Base-by-base conservation (phyloP, 2,797 vertebrate species). In the Alcedo atthis region DNA sequence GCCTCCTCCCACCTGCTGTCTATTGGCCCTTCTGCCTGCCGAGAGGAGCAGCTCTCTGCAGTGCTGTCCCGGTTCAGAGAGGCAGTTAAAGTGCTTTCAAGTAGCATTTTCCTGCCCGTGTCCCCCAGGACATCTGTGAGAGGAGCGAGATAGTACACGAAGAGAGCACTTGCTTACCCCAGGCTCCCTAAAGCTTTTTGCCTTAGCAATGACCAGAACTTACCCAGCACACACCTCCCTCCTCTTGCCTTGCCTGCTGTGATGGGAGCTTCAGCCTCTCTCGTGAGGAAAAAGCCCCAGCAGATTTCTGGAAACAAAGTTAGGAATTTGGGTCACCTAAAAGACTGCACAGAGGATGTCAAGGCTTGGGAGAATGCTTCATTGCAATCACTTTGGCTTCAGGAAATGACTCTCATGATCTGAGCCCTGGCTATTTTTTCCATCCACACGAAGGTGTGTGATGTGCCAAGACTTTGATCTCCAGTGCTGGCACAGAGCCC, bases 251-350 rank as follows among this genome's bases (percentile, higher is more conserved):
- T 85, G 35, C 22, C 15, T 49, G 61, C 46, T 3, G 2, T 3
- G 45, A 26, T 26, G 21, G 24, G 19, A 40, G 1, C 42, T 78
- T 78, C 45, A 33, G 77, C 30, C 28, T 84, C 48, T 85, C 26
- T 25, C 43, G 25, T 1, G 5, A 10, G 25, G 40, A 18, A 85
- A 81, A 89, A 70, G 9, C 3, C 6, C 1, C 40, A 63, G 54
- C 28, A 75, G n/a, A 58, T 58, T 68, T 79, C 71, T 86, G 58
- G n/a, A 93, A 90, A 67, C 8, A 81, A 84, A 84, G 40, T 2
- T 58, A 35, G 24, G 37, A 87, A 71, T 64, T 64, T 74, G 33
- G 15, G 42, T 87, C 40, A 28, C 45, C 25, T 35, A 46, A 77
- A 70, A 82, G 35, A 77, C 46, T 51, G 21, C 30, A 51, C 49